Conservation (phyloP, 2,797 vertebrate genomes). For the Molothrus aeneus region DNA sequence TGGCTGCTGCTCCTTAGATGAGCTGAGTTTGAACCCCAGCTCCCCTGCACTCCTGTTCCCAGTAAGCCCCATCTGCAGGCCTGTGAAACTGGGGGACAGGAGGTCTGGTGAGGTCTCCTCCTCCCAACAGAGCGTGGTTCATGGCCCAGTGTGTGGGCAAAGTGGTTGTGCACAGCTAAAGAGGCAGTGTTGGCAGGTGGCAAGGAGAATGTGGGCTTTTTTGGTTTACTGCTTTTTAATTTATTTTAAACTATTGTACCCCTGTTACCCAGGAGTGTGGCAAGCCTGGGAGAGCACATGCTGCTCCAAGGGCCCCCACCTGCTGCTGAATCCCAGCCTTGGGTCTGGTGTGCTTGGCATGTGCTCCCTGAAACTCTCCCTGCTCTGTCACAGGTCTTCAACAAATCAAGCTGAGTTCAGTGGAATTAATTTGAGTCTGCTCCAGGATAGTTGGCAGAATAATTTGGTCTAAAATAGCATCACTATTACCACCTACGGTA, state of each 20-base stretch:
- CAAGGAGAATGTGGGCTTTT: not conserved
- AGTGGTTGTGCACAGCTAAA: not conserved
- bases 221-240: not conserved
- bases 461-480: slow-evolving; percentile 29
- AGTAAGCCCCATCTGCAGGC: not conserved
- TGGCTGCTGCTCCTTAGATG: not conserved
- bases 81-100: fast-evolving
- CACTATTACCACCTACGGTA: not conserved
- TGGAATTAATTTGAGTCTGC: slow-evolving; percentile 36
- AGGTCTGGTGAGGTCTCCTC: not conserved
- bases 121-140: fast-evolving
- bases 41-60: not conserved
- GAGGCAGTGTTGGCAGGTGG: not conserved
- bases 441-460: slow-evolving; percentile 37
- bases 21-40: not conserved
- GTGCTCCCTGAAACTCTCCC: not conserved
- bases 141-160: not conserved
- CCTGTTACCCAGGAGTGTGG: fast-evolving
- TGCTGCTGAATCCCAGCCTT: not conserved
- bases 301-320: not conserved
- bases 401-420: slow-evolving; percentile 7
- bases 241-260: not conserved
- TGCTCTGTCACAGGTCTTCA: not conserved
- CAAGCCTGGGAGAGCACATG: not conserved
- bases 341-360: not conserved